Base-by-base conservation (phyloP, 2,797 vertebrate genomes). In the Nannoperca obscura region DNA sequence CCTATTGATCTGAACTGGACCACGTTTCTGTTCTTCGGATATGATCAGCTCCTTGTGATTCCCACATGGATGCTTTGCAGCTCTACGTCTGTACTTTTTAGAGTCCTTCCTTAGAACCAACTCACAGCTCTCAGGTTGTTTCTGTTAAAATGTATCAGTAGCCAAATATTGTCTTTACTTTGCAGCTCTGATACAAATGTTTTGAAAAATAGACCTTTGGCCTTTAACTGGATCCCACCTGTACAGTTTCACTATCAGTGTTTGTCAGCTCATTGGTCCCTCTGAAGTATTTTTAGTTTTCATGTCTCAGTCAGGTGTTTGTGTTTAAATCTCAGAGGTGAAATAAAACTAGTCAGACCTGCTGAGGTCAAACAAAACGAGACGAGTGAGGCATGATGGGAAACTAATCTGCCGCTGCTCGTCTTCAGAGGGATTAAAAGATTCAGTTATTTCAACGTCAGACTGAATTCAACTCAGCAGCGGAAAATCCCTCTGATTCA, bases 351-450 rank as follows among this genome's bases (percentile, higher is more conserved):
- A 57, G 53, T 50, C 46, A 67, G 30, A 59, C 47, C 61, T 65
- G 61, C 78, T 67, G 63, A 83, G 73, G 83, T 84, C 79, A 84
- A 66, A 79, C 66, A 82, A 76, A 62, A 63, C 70, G 59, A 74
- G 32, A 63, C 32, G 11, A 63, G 30, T 27, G 72, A 69, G 8
- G 79, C 78, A 77, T 83, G 75, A 79, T 62, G 74, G 78, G 77
- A 86, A 85, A 85, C 64, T 86, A 81, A 90, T 86, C 78, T 71
- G 57, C 66, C 22, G 71, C 83, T 27, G 71, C 83, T 71, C 65
- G 15, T 62, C 78, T 81, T 81, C 61, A 59, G 61, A 53, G 54
- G 74, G 74, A 85, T 85, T 85, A 71, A 78, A 68, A 72, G 77
- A 76, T 80, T 78, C 67, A 27, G 15, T 77, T 59, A 52, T 66